Conservation (phyloP, 2,888 invertebrate genomes). For the Stictocephala bisonia region DNA sequence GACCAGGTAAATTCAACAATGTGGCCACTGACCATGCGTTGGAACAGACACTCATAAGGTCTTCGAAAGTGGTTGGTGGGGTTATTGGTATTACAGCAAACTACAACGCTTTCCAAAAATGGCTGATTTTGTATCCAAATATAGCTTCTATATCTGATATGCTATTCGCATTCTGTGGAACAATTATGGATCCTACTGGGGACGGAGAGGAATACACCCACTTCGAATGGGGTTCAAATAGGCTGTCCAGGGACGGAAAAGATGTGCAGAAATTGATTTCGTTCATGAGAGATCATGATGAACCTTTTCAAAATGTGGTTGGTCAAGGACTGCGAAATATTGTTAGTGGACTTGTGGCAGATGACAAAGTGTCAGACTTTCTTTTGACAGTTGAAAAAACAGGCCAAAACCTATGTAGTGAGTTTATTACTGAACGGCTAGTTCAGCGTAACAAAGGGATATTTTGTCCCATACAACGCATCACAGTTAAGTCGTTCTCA, state of each 20-base stretch:
- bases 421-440: background rate
- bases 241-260: slow-evolving; percentile 8
- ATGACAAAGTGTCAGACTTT: slow-evolving; percentile 1
- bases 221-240: slow-evolving; percentile 9
- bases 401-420: background rate
- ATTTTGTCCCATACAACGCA: slow-evolving; percentile 12
- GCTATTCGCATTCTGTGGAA: slow-evolving; percentile 23
- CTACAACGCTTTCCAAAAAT: slow-evolving; percentile 24
- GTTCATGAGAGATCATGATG: slow-evolving; percentile 23
- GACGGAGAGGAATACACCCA: slow-evolving; percentile 7
- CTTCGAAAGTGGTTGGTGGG: slow-evolving; percentile 16
- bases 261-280: slow-evolving; percentile 27
- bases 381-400: slow-evolving; percentile 20
- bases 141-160: background rate
- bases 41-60: slow-evolving; percentile 18
- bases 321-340: slow-evolving; percentile 22
- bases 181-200: slow-evolving; percentile 7
- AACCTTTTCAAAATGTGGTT: background rate
- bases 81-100: slow-evolving; percentile 16
- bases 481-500: slow-evolving; percentile 2
- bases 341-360: slow-evolving; percentile 24
- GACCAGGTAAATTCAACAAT: slow-evolving; percentile 26
- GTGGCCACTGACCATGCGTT: slow-evolving; percentile 31
- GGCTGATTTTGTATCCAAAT: slow-evolving; percentile 5
- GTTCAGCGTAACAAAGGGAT: background rate